Conservation (phyloP, 2,797 vertebrate species). For the Loris lydekkerianus region DNA sequence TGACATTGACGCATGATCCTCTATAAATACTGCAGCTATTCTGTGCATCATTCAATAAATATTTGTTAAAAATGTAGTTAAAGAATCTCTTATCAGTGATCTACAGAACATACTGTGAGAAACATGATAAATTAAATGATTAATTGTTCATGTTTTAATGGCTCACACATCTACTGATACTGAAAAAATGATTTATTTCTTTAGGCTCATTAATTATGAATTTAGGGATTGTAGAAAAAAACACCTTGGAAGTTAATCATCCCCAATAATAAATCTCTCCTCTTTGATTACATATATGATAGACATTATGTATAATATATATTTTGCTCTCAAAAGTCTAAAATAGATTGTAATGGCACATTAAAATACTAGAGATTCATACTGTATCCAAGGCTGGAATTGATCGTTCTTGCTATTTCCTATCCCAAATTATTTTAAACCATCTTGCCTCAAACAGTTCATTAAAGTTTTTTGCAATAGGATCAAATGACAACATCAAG, state of each 20-base stretch:
- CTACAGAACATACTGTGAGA: conserved; percentile 64
- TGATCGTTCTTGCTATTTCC: conserved; percentile 26
- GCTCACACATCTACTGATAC: conserved; percentile 56
- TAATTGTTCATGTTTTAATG: conserved; percentile 76
- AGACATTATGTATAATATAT: neutral
- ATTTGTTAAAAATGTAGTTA: conserved; percentile 69
- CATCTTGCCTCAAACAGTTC: conserved; percentile 35
- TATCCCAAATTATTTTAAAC: conserved; percentile 32
- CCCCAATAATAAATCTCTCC: neutral
- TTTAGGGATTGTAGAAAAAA: conserved; percentile 5
- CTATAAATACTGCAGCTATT: conserved; percentile 68
- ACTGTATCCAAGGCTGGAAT: neutral
- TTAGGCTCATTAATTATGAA: conserved; percentile 81
- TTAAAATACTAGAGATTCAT: neutral
- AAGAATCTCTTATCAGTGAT: conserved; percentile 69
- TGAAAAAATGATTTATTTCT: conserved; percentile 67
- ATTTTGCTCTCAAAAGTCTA: neutral
- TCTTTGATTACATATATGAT: neutral
- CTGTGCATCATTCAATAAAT: conserved; percentile 55
- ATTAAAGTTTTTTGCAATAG: conserved; percentile 37
- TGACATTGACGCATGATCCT: conserved; percentile 73
- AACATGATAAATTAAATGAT: conserved; percentile 83
- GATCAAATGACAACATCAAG: conserved; percentile 57
- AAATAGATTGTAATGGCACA: neutral
- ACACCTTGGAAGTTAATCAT: conserved; percentile 68